phyloP scores from a whole-genome alignment of 2,113 vertebrate species.

The Odobenus rosmarus region DNA sequence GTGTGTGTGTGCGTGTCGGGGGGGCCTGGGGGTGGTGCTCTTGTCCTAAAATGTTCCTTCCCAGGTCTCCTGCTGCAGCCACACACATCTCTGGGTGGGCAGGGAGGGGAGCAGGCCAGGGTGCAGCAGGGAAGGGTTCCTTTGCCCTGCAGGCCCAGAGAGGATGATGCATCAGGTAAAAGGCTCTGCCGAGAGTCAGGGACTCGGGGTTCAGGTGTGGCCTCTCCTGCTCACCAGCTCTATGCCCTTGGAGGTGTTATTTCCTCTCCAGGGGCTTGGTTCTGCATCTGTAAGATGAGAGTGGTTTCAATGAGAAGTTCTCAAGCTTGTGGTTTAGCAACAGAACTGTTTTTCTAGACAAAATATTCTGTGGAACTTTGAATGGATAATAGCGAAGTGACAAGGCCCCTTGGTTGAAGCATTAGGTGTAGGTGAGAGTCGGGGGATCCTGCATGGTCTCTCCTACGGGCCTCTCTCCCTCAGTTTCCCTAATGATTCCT shows the following conservation, averaged over 20 bases:
- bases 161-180: not conserved
- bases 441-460: not conserved
- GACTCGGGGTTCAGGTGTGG: too few relatives aligned
- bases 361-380: not conserved
- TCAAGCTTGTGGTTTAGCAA: not conserved
- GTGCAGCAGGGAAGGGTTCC: not conserved
- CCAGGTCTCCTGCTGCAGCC: not conserved
- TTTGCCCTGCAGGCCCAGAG: not conserved
- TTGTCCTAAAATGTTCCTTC: not conserved
- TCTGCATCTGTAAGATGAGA: not conserved
- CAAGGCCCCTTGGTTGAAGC: not conserved
- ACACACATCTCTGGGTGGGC: not conserved
- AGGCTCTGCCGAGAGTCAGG: not conserved
- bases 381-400: not conserved
- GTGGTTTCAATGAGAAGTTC: not conserved
- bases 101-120: not conserved
- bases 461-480: not conserved
- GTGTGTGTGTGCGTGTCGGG: rapidly evolving
- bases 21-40: not conserved
- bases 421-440: not conserved
- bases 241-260: not conserved
- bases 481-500: not conserved
- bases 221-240: not conserved
- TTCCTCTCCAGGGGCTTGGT: not conserved
- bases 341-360: not conserved